These are phyloP conservation scores for Sandelia bainsii DNA, from an alignment of 2,797 vertebrate genomes.

Conservation along the genomic window DNA sequence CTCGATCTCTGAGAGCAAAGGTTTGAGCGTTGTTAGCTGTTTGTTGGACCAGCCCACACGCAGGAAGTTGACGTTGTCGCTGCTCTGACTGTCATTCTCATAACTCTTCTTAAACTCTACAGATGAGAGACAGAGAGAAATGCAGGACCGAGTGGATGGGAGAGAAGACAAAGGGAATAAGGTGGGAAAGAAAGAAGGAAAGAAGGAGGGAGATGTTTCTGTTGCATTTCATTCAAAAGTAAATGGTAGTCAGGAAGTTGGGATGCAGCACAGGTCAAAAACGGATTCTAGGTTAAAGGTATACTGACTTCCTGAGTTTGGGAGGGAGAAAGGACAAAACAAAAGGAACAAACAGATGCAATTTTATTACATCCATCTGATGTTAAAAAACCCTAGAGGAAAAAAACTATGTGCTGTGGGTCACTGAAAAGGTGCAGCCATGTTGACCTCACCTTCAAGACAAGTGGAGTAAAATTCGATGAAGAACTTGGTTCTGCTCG, in stretches of 20 bases:
- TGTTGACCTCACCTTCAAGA: slow-evolving; percentile 88
- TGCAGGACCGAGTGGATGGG: slow-evolving; percentile 22
- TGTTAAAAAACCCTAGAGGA: neutral
- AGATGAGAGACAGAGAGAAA: slow-evolving; percentile 37
- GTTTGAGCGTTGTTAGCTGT: slow-evolving; percentile 95
- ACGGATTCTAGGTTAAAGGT: slow-evolving; percentile 62
- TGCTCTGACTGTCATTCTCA: slow-evolving; percentile 96
- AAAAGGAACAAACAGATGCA: slow-evolving; percentile 52
- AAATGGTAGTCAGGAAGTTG: slow-evolving; percentile 17
- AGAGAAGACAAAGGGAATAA: slow-evolving; percentile 17
- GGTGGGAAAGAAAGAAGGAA: slow-evolving; percentile 20
- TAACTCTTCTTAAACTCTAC: slow-evolving; percentile 97
- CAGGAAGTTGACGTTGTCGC: slow-evolving; percentile 97
- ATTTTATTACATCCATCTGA: slow-evolving; percentile 41
- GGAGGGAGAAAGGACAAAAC: slow-evolving; percentile 29
- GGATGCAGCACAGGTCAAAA: slow-evolving; percentile 54
- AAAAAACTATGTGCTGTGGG: neutral
- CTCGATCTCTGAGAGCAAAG: slow-evolving; percentile 95
- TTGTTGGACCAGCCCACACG: slow-evolving; percentile 96
- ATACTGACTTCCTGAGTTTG: slow-evolving; percentile 78
- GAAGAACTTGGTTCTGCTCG: slow-evolving; percentile 98
- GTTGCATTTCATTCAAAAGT: slow-evolving; percentile 56
- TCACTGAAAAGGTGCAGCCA: neutral
- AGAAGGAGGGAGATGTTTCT: slow-evolving; percentile 56
- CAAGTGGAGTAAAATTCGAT: slow-evolving; percentile 98